Evolutionary conservation across 2,888 invertebrate genomes (phyloP), one percentile per base, ranked within the genome.

Genomic region (Argynnis bischoffii): DNA sequence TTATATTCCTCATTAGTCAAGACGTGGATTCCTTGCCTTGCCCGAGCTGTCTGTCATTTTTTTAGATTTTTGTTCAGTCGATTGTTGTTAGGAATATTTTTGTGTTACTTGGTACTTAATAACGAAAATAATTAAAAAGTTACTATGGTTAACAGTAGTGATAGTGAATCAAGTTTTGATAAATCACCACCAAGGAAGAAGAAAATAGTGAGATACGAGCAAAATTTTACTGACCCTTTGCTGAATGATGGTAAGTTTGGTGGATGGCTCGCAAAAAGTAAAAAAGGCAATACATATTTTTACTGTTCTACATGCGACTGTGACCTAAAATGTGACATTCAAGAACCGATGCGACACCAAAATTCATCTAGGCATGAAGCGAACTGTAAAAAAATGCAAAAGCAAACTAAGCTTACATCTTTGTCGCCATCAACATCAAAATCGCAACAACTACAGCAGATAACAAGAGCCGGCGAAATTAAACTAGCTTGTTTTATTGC

Each of bases 401-500:
- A 64, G 26, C 55, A 56, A 26, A 63, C 31, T 69, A 69, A 60
- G 31, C 64, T 56, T 31, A 64, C 64, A 48, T 64, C 64, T 48
- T 48, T 55, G 56, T 64, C 35, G 2, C 2, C 31, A 31, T 31
- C 31, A 31, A 48, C 68, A 46, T 72, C 71, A 13, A 72, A 73
- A 14, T 73, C 66, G 68, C 72, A 72, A 50, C 64, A 72, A 55
- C 35, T 67, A 61, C 66, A 72, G 59, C 53, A 55, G 54, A 64
- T 35, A 57, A 71, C 69, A 16, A 75, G 74, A 69, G 61, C 64
- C 8, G 74, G 71, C 46, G 74, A 75, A 74, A 59, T 74, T 54
- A 73, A 74, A 66, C 47, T 75, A 59, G 72, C 73, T 18, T 72
- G 73, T 56, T 73, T 74, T 72, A 72, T 75, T 71, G 72, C 75